These are phyloP conservation scores for Dendrophyllia cribrosa DNA, from an alignment of 64 coral and sea anemone genomes.

Conservation along the genomic window DNA sequence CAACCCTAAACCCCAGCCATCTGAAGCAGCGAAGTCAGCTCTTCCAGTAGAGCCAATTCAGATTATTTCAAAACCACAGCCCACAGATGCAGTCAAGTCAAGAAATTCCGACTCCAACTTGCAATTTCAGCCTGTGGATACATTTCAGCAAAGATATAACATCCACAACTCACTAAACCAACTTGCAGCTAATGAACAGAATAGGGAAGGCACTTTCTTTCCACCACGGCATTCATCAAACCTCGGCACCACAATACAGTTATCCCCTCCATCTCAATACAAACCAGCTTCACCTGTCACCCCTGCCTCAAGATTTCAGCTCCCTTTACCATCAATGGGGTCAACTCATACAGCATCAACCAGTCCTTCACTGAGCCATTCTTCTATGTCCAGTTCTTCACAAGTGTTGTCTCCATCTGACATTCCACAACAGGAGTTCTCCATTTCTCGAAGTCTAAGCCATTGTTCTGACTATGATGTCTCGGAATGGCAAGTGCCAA, in stretches of 20 bases:
- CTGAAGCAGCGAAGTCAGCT: not conserved
- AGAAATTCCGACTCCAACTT: not conserved
- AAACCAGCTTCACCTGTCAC: not conserved
- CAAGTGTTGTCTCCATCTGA: slow-evolving; percentile 17
- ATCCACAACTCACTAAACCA: not conserved
- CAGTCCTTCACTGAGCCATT: slow-evolving; percentile 1
- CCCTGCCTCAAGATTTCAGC: not conserved
- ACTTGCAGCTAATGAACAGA: slow-evolving; percentile 9
- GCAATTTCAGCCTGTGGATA: not conserved
- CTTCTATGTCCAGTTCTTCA: not conserved
- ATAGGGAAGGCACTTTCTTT: slow-evolving; percentile 11
- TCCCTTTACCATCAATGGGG: not conserved
- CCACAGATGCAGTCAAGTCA: not conserved
- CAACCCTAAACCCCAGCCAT: not conserved
- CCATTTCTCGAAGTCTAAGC: slow-evolving; percentile 17
- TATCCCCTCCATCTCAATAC: not conserved
- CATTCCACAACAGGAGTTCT: slow-evolving; percentile 26
- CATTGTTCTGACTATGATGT: slow-evolving; percentile 28
- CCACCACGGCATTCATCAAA: not conserved
- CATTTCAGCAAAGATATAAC: slow-evolving; percentile 24
- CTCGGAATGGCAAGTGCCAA: not conserved
- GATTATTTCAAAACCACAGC: not conserved
- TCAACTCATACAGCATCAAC: not conserved
- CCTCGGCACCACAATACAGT: not conserved
- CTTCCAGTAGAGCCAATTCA: not conserved